Conservation (phyloP, 2,797 vertebrate genomes). For the Sebastes steindachneri region DNA sequence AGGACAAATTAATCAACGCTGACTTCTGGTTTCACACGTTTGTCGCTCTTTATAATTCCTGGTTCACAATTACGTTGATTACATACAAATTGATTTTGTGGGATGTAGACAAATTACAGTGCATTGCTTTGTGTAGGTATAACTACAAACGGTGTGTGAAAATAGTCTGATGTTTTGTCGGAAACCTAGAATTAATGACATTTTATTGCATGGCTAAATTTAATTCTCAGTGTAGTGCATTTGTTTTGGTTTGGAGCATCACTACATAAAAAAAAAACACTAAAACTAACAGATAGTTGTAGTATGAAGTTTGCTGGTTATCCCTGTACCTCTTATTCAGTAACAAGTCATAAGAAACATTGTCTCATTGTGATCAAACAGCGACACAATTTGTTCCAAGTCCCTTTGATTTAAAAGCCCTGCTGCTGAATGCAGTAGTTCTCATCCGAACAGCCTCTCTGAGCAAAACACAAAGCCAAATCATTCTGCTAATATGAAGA, state of each 20-base stretch:
- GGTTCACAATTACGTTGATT: too few relatives aligned
- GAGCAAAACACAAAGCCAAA: constrained; percentile 18
- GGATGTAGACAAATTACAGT: too few relatives aligned
- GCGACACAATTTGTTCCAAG: neutral
- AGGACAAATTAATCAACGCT: too few relatives aligned
- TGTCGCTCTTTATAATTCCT: too few relatives aligned
- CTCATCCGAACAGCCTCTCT: neutral
- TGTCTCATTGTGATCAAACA: neutral
- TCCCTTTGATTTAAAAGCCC: neutral
- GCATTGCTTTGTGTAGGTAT: too few relatives aligned
- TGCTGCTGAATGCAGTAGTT: neutral
- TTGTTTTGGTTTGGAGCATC: neutral
- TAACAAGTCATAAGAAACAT: neutral
- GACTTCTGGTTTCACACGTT: too few relatives aligned
- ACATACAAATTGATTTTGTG: too few relatives aligned
- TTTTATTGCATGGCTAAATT: neutral
- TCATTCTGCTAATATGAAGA: constrained; percentile 18
- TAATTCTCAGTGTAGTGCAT: neutral
- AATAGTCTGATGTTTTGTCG: neutral
- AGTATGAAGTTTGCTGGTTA: neutral
- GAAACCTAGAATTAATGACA: neutral
- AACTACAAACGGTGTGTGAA: too few relatives aligned
- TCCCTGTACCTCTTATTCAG: neutral
- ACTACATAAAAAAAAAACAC: neutral
- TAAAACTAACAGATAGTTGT: neutral